Evolutionary conservation across 2,113 vertebrate genomes (phyloP).

Genomic region (Zapus hudsonius): DNA sequence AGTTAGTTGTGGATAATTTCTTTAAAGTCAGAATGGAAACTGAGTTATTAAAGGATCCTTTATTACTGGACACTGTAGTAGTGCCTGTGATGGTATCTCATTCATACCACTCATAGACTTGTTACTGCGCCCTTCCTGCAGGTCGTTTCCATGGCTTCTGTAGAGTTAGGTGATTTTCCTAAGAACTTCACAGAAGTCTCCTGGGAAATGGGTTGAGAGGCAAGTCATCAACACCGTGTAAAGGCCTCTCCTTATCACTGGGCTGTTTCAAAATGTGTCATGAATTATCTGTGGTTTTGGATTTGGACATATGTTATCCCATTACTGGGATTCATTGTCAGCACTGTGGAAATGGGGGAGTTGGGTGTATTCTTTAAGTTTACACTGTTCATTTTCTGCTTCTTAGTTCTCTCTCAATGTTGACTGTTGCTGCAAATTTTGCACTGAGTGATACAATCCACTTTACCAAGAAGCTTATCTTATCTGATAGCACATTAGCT

Average conservation of each 20-base stretch:
- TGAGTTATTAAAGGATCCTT: neutral
- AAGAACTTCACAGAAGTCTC: neutral
- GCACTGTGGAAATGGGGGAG: neutral
- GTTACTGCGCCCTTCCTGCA: neutral
- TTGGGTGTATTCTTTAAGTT: neutral
- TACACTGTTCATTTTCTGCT: neutral
- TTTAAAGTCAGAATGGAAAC: neutral
- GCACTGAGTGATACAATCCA: neutral
- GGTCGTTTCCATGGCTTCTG: neutral
- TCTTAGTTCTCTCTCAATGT: neutral
- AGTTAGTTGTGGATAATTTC: neutral
- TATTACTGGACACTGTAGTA: neutral
- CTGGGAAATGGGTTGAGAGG: neutral
- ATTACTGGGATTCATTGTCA: neutral
- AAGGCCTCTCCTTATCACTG: neutral
- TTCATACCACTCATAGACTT: neutral
- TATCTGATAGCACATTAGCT: slow-evolving; percentile 52
- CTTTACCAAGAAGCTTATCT: slow-evolving; percentile 58
- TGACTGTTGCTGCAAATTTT: neutral
- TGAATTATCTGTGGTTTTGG: no score
- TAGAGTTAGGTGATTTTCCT: neutral
- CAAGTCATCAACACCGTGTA: neutral
- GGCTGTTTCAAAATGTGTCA: neutral
- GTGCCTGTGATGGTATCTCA: neutral
- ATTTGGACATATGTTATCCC: neutral